These are phyloP conservation scores for Cheilosia impressa DNA, from an alignment of 2,888 invertebrate species.

Conservation along the genomic window DNA sequence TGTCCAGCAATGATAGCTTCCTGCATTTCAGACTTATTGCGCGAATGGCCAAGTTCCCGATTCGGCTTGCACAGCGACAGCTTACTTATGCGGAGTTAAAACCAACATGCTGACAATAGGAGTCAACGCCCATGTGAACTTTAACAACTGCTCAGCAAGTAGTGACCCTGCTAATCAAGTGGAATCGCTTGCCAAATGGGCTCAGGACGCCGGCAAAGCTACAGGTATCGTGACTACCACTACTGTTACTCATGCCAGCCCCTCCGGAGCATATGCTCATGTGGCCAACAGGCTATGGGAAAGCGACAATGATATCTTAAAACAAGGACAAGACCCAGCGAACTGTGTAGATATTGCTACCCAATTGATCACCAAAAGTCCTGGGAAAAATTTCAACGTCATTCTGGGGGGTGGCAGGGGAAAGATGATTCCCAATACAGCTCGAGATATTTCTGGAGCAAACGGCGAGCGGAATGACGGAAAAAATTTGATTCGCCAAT, in stretches of 20 bases:
- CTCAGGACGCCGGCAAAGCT: constrained; percentile 86
- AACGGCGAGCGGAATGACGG: constrained; percentile 86
- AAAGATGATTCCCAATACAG: constrained; percentile 86
- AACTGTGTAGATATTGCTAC: constrained; percentile 89
- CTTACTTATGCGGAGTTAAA: constrained; percentile 86
- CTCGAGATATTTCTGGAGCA: constrained; percentile 83
- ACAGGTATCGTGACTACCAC: constrained; percentile 90
- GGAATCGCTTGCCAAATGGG: constrained; percentile 88
- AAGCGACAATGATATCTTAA: constrained; percentile 85
- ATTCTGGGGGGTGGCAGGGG: constrained; percentile 91
- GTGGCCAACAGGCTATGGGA: constrained; percentile 89
- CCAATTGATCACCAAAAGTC: constrained; percentile 88
- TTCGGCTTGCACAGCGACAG: constrained; percentile 86
- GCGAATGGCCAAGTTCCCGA: constrained; percentile 89
- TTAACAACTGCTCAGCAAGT: constrained; percentile 87
- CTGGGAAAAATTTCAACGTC: constrained; percentile 89
- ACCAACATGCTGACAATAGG: constrained; percentile 88
- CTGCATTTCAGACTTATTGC: constrained; percentile 85
- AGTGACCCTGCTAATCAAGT: constrained; percentile 86
- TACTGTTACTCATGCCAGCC: constrained; percentile 91
- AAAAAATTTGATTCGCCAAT: constrained; percentile 87
- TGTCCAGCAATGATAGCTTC: background rate
- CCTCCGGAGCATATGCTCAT: constrained; percentile 87
- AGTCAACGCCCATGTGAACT: constrained; percentile 87
- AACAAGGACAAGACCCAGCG: constrained; percentile 62